Percentiles rank a stretch among this genome's conserved stretches.
These are phyloP conservation scores for Petrolisthes cinctipes DNA, from an alignment of 2,888 invertebrate genomes.

Conservation along the genomic window DNA sequence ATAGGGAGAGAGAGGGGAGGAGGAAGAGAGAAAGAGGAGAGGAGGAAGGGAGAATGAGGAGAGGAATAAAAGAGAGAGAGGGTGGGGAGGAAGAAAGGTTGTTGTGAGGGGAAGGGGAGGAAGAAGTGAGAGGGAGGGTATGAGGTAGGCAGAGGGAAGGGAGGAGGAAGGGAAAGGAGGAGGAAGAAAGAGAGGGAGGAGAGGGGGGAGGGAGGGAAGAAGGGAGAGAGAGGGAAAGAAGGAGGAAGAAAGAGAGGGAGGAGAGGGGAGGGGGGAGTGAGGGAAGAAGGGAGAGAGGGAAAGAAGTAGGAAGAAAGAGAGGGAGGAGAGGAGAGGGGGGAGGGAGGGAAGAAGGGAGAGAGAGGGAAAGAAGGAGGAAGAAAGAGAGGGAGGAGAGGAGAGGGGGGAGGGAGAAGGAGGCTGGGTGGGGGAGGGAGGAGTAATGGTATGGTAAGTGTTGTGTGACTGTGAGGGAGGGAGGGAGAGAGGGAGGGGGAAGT, in stretches of 20 bases:
- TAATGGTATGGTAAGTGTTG: not conserved
- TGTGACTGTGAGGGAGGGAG: no score
- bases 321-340: not conserved
- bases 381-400: conserved; percentile 1
- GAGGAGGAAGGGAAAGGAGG: not conserved
- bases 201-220: not conserved
- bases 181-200: not conserved
- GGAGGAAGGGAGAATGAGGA: no score
- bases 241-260: no score
- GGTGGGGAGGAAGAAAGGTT: no score
- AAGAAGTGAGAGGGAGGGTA: not conserved
- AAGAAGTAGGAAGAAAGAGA: no score
- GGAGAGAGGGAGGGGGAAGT: no score
- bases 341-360: conserved; percentile 11
- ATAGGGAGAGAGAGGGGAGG: no score
- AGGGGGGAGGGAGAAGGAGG: not conserved
- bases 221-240: not conserved
- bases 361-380: conserved; percentile 1
- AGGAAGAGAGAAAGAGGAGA: no score
- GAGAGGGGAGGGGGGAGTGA: no score
- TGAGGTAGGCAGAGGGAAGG: conserved; percentile 11
- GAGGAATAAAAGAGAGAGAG: no score
- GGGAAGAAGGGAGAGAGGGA: no score
- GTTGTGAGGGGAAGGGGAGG: no score
- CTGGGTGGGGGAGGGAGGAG: not conserved